Conservation (phyloP, 2,888 invertebrate species). For the Osmoderma eremita region DNA sequence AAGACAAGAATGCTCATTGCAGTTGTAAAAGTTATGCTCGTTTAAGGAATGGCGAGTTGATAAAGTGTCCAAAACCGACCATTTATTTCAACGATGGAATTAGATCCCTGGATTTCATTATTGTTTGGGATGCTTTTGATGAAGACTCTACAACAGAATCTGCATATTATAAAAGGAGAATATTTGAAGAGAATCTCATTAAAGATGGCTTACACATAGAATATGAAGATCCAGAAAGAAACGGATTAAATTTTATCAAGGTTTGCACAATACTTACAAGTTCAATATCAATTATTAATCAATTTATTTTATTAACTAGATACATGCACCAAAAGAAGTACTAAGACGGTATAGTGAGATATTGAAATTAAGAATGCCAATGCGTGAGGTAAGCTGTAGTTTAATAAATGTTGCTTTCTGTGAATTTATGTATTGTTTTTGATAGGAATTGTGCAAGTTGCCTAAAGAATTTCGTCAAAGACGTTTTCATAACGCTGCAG, state of each 20-base stretch:
- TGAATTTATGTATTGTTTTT: constrained; percentile 52
- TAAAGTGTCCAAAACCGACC: constrained; percentile 64
- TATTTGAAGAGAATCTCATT: constrained; percentile 78
- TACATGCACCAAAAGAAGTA: constrained; percentile 87
- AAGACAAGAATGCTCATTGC: constrained; percentile 17
- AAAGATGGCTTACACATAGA: constrained; percentile 81
- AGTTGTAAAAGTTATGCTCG: constrained; percentile 42
- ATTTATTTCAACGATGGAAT: constrained; percentile 76
- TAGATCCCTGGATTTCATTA: constrained; percentile 80
- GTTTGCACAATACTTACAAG: constrained; percentile 56
- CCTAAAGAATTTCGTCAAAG: constrained; percentile 69
- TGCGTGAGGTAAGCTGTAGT: constrained; percentile 78
- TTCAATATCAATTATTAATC: not conserved
- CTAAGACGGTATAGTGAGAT: constrained; percentile 90
- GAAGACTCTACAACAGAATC: constrained; percentile 65
- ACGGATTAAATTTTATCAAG: constrained; percentile 82
- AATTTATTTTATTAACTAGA: constrained; percentile 64
- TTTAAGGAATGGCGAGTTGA: constrained; percentile 16
- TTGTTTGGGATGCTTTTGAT: constrained; percentile 77
- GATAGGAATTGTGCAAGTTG: constrained; percentile 73
- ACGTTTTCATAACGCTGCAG: constrained; percentile 73
- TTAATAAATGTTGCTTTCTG: constrained; percentile 21
- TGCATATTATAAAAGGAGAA: constrained; percentile 65
- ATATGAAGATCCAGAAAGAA: constrained; percentile 71
- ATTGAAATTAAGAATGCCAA: constrained; percentile 91